These are phyloP conservation scores for Cyprinodon brontotheroides DNA, from an alignment of 2,113 vertebrate genomes.

Conservation along the genomic window DNA sequence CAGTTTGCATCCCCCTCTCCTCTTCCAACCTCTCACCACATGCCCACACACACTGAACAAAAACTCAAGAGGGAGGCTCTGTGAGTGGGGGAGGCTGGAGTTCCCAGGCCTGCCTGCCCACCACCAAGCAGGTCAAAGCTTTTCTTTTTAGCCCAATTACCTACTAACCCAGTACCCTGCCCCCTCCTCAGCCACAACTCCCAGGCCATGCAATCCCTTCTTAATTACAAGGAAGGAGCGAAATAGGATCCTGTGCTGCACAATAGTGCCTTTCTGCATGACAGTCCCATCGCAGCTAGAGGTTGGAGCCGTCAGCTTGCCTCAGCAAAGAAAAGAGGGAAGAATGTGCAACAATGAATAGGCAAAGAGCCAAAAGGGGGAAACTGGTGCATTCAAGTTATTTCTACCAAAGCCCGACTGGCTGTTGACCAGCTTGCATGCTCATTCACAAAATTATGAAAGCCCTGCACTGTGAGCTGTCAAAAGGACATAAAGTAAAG, in stretches of 20 bases:
- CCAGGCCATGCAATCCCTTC: conserved; percentile 71
- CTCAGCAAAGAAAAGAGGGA: conserved; percentile 60
- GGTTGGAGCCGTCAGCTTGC: conserved; percentile 39
- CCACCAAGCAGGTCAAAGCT: conserved; percentile 65
- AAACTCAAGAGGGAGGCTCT: conserved; percentile 61
- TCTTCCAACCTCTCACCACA: conserved; percentile 24
- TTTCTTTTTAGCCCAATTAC: conserved; percentile 71
- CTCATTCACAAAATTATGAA: conserved; percentile 51
- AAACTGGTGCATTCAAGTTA: conserved; percentile 55
- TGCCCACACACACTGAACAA: conserved; percentile 71
- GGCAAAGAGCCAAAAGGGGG: conserved; percentile 60
- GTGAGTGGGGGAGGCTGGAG: conserved; percentile 50
- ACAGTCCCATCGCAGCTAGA: conserved; percentile 73
- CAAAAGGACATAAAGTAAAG: conserved; percentile 16
- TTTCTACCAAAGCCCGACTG: conserved; percentile 66
- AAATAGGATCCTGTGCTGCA: conserved; percentile 75
- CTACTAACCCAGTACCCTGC: conserved; percentile 63
- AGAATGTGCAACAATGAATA: conserved; percentile 69
- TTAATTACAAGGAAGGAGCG: conserved; percentile 79
- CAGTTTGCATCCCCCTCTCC: conserved; percentile 15
- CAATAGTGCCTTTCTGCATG: conserved; percentile 82
- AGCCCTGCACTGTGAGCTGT: neutral
- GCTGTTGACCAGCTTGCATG: conserved; percentile 29
- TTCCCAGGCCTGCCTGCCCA: conserved; percentile 46
- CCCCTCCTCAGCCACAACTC: conserved; percentile 20